These are phyloP conservation scores for Drosophila sp. DNA, from an alignment of 1,140 invertebrate species.

Conservation along the genomic window DNA sequence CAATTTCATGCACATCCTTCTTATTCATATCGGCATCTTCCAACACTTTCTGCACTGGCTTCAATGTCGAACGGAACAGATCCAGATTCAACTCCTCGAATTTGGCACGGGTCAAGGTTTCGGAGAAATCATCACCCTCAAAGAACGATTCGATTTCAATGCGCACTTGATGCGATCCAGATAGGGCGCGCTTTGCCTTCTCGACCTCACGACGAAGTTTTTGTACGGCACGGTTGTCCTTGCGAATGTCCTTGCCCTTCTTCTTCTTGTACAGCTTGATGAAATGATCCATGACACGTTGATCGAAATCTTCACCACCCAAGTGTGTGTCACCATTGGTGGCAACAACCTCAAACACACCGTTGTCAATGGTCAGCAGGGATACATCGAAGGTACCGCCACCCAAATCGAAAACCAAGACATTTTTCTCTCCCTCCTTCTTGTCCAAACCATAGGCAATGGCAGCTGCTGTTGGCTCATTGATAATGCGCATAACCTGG, in stretches of 20 bases:
- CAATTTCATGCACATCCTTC: constrained; percentile 99
- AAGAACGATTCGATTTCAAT: constrained; percentile 99
- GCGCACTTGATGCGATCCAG: constrained; percentile 96
- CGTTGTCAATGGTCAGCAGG: constrained; percentile 99
- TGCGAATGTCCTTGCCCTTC: constrained; percentile 98
- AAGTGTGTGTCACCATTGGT: constrained; percentile 99
- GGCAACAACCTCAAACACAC: constrained; percentile 95
- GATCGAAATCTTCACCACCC: constrained; percentile 99
- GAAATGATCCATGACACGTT: constrained; percentile 99
- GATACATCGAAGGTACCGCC: constrained; percentile 99
- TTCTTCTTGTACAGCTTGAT: constrained; percentile 99
- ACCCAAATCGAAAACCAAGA: constrained; percentile 99
- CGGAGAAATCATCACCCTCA: constrained; percentile 99
- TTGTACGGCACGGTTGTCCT: constrained; percentile 97
- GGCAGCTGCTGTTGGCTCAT: constrained; percentile 99
- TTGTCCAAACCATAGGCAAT: constrained; percentile 99
- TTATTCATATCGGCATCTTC: constrained; percentile 99
- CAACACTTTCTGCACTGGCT: constrained; percentile 98
- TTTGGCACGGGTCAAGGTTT: constrained; percentile 98
- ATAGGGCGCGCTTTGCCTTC: constrained; percentile 98
- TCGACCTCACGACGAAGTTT: constrained; percentile 98
- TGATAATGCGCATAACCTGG: constrained; percentile 99
- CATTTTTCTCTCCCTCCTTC: constrained; percentile 99
- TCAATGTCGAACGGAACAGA: constrained; percentile 98
- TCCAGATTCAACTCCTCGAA: constrained; percentile 99